Evolutionary conservation across 2,113 vertebrate genomes (phyloP).

Genomic region (Nanorana parkeri): DNA sequence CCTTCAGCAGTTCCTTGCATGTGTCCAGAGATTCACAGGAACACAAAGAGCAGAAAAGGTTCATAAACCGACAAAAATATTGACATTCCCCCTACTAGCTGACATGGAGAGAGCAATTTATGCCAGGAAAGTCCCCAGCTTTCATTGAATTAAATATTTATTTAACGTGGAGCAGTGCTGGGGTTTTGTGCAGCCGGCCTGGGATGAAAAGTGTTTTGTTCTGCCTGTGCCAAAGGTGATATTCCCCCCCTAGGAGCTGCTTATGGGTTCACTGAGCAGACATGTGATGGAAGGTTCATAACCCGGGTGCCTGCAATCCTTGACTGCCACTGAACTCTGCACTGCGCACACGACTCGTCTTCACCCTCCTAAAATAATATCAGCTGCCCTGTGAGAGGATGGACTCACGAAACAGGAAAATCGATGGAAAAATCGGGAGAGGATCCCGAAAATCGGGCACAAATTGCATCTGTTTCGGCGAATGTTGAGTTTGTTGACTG

Average conservation of each 20-base stretch:
- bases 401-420: too few species aligned
- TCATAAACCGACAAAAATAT: slow-evolving; percentile 26
- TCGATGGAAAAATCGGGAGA: too few species aligned
- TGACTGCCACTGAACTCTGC: neutral
- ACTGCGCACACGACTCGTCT: neutral
- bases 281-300: slow-evolving; percentile 19
- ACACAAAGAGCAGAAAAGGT: slow-evolving; percentile 17
- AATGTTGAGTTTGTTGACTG: too few species aligned
- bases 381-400: neutral
- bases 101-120: slow-evolving; percentile 41
- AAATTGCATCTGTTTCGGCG: too few species aligned
- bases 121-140: slow-evolving; percentile 21
- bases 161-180: slow-evolving; percentile 24
- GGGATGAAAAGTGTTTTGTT: slow-evolving; percentile 29
- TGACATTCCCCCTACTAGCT: slow-evolving; percentile 31
- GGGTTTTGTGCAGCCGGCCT: neutral
- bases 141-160: slow-evolving; percentile 33
- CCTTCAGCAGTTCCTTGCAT: too few species aligned
- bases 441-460: too few species aligned
- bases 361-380: neutral
- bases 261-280: slow-evolving; percentile 35
- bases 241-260: slow-evolving; percentile 32
- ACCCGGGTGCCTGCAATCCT: neutral
- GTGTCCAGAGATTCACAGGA: neutral
- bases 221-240: slow-evolving; percentile 21